phyloP scores from a whole-genome alignment of 2,888 invertebrate genomes.

The Gandaritis pyraliata region DNA sequence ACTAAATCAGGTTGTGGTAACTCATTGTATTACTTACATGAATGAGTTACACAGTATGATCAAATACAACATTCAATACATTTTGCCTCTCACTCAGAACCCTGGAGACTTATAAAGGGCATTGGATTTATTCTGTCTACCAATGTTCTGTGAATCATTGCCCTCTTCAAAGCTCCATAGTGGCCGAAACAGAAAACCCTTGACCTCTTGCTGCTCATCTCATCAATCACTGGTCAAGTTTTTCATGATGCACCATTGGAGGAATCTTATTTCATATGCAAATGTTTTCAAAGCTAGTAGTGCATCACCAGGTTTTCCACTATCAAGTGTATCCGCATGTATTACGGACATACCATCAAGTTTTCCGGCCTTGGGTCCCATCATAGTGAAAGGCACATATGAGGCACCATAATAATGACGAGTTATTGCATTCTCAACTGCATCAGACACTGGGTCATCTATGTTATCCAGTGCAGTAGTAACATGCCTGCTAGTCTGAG shows the following conservation, averaged over 20 bases:
- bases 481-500: conserved; percentile 77
- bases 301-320: conserved; percentile 85
- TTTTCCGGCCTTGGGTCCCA: conserved; percentile 83
- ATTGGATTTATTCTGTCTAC: conserved; percentile 46
- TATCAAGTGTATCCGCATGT: conserved; percentile 79
- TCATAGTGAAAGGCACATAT: conserved; percentile 82
- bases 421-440: conserved; percentile 85
- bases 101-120: conserved; percentile 80
- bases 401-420: conserved; percentile 83
- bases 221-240: conserved; percentile 81
- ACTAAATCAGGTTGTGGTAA: conserved; percentile 62
- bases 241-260: conserved; percentile 79
- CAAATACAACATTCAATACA: conserved; percentile 62
- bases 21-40: conserved; percentile 81
- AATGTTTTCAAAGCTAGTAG: conserved; percentile 50
- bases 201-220: conserved; percentile 78
- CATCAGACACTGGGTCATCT: conserved; percentile 70
- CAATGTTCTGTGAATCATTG: conserved; percentile 39
- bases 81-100: conserved; percentile 83
- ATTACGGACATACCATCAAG: conserved; percentile 82
- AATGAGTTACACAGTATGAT: conserved; percentile 76
- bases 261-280: conserved; percentile 51
- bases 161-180: conserved; percentile 79
- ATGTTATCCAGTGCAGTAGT: conserved; percentile 78
- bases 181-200: conserved; percentile 84